Evolutionary conservation across 2,797 vertebrate species (phyloP).

Genomic region (Sorex maritimensis): DNA sequence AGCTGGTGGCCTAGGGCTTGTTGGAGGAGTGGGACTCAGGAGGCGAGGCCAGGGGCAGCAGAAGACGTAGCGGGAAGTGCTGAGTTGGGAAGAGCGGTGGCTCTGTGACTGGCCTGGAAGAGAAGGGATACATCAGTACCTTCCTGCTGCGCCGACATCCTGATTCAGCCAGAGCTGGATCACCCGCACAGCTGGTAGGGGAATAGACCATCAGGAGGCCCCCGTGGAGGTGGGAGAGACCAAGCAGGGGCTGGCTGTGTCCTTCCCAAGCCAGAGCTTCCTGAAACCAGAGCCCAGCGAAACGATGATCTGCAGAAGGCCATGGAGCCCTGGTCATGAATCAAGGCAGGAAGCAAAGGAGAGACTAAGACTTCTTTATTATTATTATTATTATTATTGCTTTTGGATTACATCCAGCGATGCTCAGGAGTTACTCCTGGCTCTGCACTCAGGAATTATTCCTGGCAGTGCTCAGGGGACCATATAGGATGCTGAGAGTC

Average conservation of each 20-base stretch:
- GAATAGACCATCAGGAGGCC: neutral
- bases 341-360: too few species aligned
- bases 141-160: neutral
- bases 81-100: neutral
- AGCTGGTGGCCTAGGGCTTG: neutral
- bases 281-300: neutral
- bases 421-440: too few species aligned
- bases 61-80: neutral
- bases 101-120: neutral
- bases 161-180: neutral
- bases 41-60: neutral
- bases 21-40: too few species aligned
- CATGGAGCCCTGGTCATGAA: too few species aligned
- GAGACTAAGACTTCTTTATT: too few species aligned
- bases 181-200: neutral
- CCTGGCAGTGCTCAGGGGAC: too few species aligned
- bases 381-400: too few species aligned
- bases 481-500: too few species aligned
- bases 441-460: too few species aligned
- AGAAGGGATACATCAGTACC: neutral
- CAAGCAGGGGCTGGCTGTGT: neutral
- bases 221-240: neutral
- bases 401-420: too few species aligned
- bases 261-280: neutral
- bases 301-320: neutral